Percentiles rank a stretch among this genome's conserved stretches.
Conservation (phyloP, 2,888 invertebrate species). For the Apamea crenata region DNA sequence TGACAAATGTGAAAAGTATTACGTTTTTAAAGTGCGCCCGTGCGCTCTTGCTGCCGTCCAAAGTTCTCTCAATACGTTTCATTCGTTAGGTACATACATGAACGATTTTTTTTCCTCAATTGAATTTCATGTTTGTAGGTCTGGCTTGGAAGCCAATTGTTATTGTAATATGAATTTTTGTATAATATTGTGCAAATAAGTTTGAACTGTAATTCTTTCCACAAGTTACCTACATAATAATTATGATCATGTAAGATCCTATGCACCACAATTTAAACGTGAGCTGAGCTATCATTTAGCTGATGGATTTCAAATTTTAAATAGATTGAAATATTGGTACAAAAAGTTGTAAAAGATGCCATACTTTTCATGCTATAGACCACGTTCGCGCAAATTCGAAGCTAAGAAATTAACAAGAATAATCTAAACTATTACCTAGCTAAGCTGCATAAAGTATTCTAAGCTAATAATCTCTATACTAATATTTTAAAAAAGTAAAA, state of each 20-base stretch:
- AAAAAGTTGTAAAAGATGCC: neutral
- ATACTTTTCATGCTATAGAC: neutral
- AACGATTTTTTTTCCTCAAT: slow-evolving; percentile 23
- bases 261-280: neutral
- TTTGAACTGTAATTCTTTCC: neutral
- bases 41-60: slow-evolving; percentile 58
- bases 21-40: slow-evolving; percentile 75
- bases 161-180: slow-evolving; percentile 11
- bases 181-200: slow-evolving; percentile 6
- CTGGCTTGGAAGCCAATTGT: slow-evolving; percentile 11
- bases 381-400: neutral
- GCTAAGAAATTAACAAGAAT: neutral
- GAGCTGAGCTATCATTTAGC: neutral
- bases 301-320: neutral
- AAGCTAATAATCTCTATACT: neutral
- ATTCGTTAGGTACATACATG: slow-evolving; percentile 42
- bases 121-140: slow-evolving; percentile 31
- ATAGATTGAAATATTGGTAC: neutral
- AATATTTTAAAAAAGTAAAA: no score
- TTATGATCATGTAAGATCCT: neutral
- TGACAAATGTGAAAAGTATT: slow-evolving; percentile 86
- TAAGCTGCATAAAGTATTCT: neutral
- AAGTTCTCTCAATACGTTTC: slow-evolving; percentile 45
- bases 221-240: neutral
- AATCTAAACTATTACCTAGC: neutral